Evolutionary conservation across 1,140 invertebrate species (phyloP).

Genomic region (Pogonognathellus flavescens): DNA sequence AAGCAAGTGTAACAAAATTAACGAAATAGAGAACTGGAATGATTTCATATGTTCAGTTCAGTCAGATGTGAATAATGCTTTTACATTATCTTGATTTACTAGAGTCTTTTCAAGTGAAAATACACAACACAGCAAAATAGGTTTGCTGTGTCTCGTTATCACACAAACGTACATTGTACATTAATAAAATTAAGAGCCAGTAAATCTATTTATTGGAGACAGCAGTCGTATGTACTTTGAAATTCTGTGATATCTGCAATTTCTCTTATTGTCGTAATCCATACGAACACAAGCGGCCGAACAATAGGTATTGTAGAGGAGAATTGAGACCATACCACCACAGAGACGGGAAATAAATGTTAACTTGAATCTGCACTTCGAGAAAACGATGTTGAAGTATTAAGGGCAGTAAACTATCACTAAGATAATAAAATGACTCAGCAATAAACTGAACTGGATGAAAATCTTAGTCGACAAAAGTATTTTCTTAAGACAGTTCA

Average conservation of each 20-base stretch:
- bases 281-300: conserved; percentile 15
- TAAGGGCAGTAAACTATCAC: conserved; percentile 15
- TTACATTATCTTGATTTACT: background rate
- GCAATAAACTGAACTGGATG: background rate
- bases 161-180: conserved; percentile 8
- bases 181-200: conserved; percentile 19
- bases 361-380: conserved; percentile 45
- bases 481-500: background rate
- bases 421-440: conserved; percentile 4
- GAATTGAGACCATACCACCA: background rate
- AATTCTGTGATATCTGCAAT: conserved; percentile 10
- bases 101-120: background rate
- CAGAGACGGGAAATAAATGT: conserved; percentile 22
- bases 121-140: background rate
- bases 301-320: background rate
- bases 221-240: background rate
- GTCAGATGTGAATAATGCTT: conserved; percentile 18
- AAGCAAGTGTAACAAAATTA: too few species aligned
- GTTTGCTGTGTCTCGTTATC: background rate
- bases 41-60: too few species aligned
- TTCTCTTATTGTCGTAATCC: conserved; percentile 24
- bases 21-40: too few species aligned
- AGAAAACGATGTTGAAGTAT: conserved; percentile 13
- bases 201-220: conserved; percentile 15
- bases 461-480: background rate